phyloP scores from a whole-genome alignment of 2,113 vertebrate species.

The Neotragus pygmaeus region DNA sequence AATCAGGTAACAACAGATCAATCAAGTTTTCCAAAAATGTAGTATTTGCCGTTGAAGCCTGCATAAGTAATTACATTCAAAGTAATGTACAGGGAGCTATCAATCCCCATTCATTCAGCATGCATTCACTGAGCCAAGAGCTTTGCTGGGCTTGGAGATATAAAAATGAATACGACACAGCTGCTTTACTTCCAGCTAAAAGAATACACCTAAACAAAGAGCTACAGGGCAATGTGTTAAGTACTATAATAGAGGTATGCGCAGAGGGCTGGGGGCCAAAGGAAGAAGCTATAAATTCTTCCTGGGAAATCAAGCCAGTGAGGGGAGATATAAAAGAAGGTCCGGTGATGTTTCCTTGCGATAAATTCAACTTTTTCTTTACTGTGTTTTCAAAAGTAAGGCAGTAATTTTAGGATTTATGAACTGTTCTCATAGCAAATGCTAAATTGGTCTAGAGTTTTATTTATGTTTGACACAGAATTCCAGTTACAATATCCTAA shows the following conservation, averaged over 20 bases:
- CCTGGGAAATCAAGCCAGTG: slow-evolving; percentile 44
- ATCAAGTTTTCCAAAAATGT: slow-evolving; percentile 31
- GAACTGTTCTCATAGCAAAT: neutral
- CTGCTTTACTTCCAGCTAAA: slow-evolving; percentile 52
- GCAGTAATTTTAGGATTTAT: neutral
- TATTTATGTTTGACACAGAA: neutral
- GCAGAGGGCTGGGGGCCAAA: slow-evolving; percentile 47
- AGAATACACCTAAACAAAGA: slow-evolving; percentile 61
- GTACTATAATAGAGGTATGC: slow-evolving; percentile 34
- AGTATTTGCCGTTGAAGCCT: slow-evolving; percentile 16
- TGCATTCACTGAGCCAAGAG: slow-evolving; percentile 18
- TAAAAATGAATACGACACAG: slow-evolving; percentile 52
- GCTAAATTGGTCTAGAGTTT: neutral
- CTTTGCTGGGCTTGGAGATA: slow-evolving; percentile 41
- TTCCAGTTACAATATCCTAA: neutral
- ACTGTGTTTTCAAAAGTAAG: neutral
- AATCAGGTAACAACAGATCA: slow-evolving; percentile 40
- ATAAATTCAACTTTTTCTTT: neutral
- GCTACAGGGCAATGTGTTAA: slow-evolving; percentile 44
- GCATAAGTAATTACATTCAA: slow-evolving; percentile 39
- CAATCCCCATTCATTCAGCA: slow-evolving; percentile 29
- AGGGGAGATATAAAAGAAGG: neutral
- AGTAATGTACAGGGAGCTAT: slow-evolving; percentile 18
- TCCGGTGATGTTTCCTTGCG: neutral
- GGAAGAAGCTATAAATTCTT: slow-evolving; percentile 59